Conservation (phyloP, 1,140 invertebrate species). For the Venustaconcha ellipsiformis region DNA sequence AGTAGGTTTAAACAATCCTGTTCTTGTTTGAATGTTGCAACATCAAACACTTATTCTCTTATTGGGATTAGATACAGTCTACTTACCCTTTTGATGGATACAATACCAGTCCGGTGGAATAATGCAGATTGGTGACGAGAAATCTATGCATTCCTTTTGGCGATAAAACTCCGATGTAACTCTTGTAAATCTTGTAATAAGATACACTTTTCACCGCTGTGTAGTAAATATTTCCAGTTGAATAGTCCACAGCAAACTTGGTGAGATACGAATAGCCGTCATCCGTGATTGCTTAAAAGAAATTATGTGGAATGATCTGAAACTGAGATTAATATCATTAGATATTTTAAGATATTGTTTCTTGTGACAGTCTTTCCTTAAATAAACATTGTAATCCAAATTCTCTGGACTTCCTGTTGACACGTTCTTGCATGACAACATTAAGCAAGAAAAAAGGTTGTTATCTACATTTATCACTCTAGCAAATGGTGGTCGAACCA, state of each 20-base stretch:
- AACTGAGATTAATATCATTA: too few species aligned
- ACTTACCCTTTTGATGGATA: conserved; percentile 21
- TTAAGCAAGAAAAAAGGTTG: too few species aligned
- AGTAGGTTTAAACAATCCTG: too few species aligned
- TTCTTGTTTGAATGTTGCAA: too few species aligned
- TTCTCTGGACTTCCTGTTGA: too few species aligned
- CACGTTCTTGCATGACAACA: too few species aligned
- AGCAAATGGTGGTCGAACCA: too few species aligned
- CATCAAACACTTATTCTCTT: not conserved
- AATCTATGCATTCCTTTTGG: conserved; percentile 2
- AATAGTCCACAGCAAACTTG: conserved; percentile 11
- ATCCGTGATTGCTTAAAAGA: not conserved
- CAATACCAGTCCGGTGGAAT: conserved; percentile 14
- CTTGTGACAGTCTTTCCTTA: too few species aligned
- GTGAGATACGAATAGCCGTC: not conserved
- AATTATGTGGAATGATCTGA: too few species aligned
- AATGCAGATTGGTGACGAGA: conserved; percentile 14
- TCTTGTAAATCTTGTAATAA: not conserved
- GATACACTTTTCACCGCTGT: not conserved
- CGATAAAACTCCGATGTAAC: conserved; percentile 16
- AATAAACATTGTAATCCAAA: too few species aligned
- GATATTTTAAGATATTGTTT: too few species aligned
- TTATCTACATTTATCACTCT: too few species aligned
- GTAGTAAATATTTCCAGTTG: conserved; percentile 27
- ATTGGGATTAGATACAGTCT: not conserved